phyloP scores from a whole-genome alignment of 2,113 vertebrate genomes.

The Ardeotis arabs region DNA sequence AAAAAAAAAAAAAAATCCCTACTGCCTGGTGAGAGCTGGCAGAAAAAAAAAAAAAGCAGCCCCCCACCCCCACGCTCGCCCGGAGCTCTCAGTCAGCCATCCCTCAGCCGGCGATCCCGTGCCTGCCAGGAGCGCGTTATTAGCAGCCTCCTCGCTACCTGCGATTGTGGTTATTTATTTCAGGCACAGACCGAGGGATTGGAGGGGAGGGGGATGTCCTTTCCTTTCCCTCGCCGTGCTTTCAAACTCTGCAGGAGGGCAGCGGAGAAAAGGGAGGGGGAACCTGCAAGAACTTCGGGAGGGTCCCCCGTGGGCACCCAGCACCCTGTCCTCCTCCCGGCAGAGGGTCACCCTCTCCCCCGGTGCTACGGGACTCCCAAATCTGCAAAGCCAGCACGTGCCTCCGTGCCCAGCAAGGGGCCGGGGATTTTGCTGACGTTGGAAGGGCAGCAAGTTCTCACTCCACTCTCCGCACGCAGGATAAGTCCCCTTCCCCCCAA shows the following conservation, averaged over 20 bases:
- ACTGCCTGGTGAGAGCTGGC: slow-evolving; percentile 44
- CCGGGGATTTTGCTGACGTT: slow-evolving; percentile 2
- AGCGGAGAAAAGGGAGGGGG: not conserved
- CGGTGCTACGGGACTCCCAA: not conserved
- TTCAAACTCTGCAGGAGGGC: not conserved
- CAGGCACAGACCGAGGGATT: slow-evolving; percentile 25
- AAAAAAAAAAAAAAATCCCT: not conserved
- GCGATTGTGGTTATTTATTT: slow-evolving; percentile 35
- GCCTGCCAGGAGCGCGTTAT: slow-evolving; percentile 52
- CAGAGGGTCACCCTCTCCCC: not conserved
- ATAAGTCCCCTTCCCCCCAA: not conserved
- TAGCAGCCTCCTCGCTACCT: slow-evolving; percentile 61
- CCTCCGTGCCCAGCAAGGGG: not conserved
- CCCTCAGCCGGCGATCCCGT: slow-evolving; percentile 62
- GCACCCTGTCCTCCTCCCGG: not conserved
- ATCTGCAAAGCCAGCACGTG: slow-evolving; percentile 23
- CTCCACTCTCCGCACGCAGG: not conserved
- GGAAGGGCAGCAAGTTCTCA: not conserved
- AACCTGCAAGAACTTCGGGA: not conserved
- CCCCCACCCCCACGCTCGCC: slow-evolving; percentile 52
- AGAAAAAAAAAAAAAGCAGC: slow-evolving; percentile 12
- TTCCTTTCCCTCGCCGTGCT: not conserved
- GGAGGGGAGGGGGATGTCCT: slow-evolving; percentile 29
- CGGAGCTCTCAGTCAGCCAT: slow-evolving; percentile 45
- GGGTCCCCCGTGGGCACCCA: not conserved